Conservation (phyloP, 2,888 invertebrate species). For the Leucozona laternaria region DNA sequence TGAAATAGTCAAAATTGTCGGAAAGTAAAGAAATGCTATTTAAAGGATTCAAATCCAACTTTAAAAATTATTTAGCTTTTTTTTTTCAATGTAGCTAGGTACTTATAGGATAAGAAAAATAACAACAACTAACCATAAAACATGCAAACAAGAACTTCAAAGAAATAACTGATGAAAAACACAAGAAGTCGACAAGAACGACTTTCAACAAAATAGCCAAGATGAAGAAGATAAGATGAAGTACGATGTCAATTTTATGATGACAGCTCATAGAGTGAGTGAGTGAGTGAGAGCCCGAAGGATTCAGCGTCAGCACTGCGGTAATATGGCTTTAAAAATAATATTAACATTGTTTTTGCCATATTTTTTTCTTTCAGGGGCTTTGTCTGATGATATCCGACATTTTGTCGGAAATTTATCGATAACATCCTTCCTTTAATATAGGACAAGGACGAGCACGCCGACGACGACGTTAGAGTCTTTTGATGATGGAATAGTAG, state of each 20-base stretch:
- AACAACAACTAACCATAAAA: constrained; percentile 19
- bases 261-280: constrained; percentile 52
- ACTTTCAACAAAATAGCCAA: not conserved
- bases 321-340: constrained; percentile 60
- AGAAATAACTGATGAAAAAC: constrained; percentile 24
- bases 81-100: constrained; percentile 14
- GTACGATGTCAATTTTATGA: constrained; percentile 64
- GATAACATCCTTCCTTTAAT: constrained; percentile 60
- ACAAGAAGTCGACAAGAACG: constrained; percentile 9
- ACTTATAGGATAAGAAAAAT: not conserved
- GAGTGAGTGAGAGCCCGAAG: constrained; percentile 47
- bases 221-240: constrained; percentile 9
- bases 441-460: constrained; percentile 4
- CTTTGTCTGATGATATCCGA: constrained; percentile 71
- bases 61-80: not conserved
- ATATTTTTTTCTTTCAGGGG: constrained; percentile 4
- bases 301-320: constrained; percentile 39
- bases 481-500: constrained; percentile 19
- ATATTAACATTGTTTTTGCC: constrained; percentile 64
- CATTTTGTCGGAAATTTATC: constrained; percentile 62
- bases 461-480: not conserved
- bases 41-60: not conserved
- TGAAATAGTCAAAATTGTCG: no score
- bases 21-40: no score
- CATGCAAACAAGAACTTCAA: constrained; percentile 25